A percentile compares a stretch with the other conserved stretches of the same genome.
These are phyloP conservation scores for Hypsopygia costalis DNA, from an alignment of 2,888 invertebrate species.

Conservation along the genomic window DNA sequence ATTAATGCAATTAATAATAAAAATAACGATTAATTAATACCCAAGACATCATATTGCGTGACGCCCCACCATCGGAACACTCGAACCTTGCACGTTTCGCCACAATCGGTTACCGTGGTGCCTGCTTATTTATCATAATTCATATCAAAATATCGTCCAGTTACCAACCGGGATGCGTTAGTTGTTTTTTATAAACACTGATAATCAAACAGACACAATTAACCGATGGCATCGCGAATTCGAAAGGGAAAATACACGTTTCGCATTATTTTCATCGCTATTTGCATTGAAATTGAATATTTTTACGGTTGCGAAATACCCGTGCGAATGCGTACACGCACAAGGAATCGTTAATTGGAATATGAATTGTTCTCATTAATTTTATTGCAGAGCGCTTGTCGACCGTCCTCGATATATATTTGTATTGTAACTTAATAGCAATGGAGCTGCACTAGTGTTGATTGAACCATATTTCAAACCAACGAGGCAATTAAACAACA, in stretches of 20 bases:
- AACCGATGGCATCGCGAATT: constrained; percentile 52
- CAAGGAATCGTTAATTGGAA: constrained; percentile 62
- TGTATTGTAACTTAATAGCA: constrained; percentile 17
- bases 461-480: constrained; percentile 71
- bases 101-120: constrained; percentile 32
- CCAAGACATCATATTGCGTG: constrained; percentile 33
- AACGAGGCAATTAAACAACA: constrained; percentile 75
- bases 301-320: constrained; percentile 44
- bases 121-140: constrained; percentile 44
- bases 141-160: constrained; percentile 33
- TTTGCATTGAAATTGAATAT: constrained; percentile 68
- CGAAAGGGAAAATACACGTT: constrained; percentile 55
- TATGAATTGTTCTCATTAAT: constrained; percentile 34
- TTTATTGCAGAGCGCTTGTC: neutral
- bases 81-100: constrained; percentile 33
- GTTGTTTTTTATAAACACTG: constrained; percentile 56
- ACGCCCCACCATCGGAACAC: constrained; percentile 29
- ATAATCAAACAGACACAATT: constrained; percentile 54
- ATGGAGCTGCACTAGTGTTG: constrained; percentile 45
- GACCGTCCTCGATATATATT: constrained; percentile 12
- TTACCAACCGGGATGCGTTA: constrained; percentile 45
- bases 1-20: constrained; percentile 7
- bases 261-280: constrained; percentile 55
- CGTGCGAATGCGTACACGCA: constrained; percentile 64
- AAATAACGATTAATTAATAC: constrained; percentile 9